Percentiles rank a stretch among this genome's conserved stretches.
These are phyloP conservation scores for Piprites chloris DNA, from an alignment of 2,113 vertebrate genomes.

Conservation along the genomic window DNA sequence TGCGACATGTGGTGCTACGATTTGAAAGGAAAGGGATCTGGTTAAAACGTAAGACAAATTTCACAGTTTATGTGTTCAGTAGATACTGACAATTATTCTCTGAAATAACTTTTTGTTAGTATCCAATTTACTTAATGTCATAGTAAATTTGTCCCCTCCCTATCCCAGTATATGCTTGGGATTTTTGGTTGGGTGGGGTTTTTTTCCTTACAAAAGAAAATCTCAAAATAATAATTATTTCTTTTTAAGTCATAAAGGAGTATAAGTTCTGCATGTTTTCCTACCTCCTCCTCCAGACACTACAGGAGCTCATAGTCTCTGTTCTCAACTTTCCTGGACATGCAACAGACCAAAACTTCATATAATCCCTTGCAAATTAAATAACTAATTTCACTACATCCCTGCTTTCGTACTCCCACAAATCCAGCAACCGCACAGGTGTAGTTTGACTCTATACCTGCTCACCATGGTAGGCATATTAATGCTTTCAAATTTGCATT, in stretches of 20 bases:
- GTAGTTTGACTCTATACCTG: not conserved
- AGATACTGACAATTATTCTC: not conserved
- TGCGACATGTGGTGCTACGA: not conserved
- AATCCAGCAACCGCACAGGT: not conserved
- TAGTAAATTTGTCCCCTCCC: not conserved
- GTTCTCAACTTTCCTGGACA: not conserved
- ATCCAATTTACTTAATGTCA: accelerated
- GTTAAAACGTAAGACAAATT: not conserved
- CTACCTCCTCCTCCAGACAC: not conserved
- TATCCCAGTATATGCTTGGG: too few relatives aligned
- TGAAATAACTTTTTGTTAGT: not conserved
- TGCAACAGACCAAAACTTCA: not conserved
- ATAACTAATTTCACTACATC: not conserved
- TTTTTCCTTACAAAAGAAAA: not conserved
- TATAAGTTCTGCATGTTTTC: not conserved
- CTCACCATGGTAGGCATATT: not conserved
- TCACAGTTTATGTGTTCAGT: not conserved
- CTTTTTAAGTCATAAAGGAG: not conserved
- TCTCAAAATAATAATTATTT: not conserved
- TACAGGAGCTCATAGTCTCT: not conserved
- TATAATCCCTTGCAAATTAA: not conserved
- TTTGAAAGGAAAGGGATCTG: not conserved
- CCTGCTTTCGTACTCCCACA: not conserved
- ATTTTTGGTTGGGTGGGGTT: not conserved
- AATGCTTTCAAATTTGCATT: not conserved